phyloP scores from a whole-genome alignment of 37 sponge, comb jelly and placozoan species.

The Theonella swinhoei region DNA sequence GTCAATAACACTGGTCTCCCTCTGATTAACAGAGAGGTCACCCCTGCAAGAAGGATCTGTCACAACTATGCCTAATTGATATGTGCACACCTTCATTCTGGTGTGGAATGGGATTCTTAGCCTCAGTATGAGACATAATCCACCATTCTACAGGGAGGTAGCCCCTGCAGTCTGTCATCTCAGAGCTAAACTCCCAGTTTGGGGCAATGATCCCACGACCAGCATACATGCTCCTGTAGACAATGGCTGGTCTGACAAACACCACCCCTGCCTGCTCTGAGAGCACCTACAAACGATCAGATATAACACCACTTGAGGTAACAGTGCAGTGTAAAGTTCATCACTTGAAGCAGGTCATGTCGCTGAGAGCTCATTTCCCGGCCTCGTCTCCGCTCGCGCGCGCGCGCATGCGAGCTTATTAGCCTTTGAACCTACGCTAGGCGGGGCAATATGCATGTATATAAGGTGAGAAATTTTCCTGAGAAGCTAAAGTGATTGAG shows the following conservation, averaged over 20 bases:
- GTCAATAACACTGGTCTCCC: slow-evolving; percentile 38
- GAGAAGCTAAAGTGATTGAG: too few species aligned
- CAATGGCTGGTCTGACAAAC: slow-evolving; percentile 70
- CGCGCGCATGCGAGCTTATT: too few species aligned
- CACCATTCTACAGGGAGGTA: slow-evolving; percentile 92
- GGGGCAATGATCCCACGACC: slow-evolving; percentile 81
- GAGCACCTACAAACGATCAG: slow-evolving; percentile 26
- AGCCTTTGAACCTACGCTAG: too few species aligned
- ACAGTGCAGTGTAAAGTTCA: too few species aligned
- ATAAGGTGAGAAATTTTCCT: too few species aligned
- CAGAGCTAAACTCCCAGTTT: slow-evolving; percentile 62
- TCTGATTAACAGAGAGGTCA: slow-evolving; percentile 55
- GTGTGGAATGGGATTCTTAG: slow-evolving; percentile 57
- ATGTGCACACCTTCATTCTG: slow-evolving; percentile 72
- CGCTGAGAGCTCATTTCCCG: too few species aligned
- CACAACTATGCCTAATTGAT: too few species aligned
- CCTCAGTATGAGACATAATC: slow-evolving; percentile 88
- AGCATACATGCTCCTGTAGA: slow-evolving; percentile 69
- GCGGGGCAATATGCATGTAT: too few species aligned
- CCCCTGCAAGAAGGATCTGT: slow-evolving; percentile 4
- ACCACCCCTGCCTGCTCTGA: slow-evolving; percentile 58
- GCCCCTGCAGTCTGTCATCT: slow-evolving; percentile 56
- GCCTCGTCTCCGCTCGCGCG: too few species aligned
- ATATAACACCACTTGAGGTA: too few species aligned
- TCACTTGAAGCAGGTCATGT: too few species aligned